Conservation (phyloP, 2,888 invertebrate genomes). For the Smittia aterrima region DNA sequence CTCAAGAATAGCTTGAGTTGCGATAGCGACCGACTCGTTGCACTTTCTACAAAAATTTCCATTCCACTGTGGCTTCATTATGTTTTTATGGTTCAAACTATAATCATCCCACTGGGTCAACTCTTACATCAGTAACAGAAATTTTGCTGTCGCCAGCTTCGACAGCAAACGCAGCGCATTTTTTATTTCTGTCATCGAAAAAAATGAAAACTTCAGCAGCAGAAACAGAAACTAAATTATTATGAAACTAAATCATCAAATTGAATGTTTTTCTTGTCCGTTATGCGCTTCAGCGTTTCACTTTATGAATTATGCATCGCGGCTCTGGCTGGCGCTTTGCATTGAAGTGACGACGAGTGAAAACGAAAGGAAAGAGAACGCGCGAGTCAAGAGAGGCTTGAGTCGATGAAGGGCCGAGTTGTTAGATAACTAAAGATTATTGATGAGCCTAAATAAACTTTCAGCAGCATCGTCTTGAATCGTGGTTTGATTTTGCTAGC, state of each 20-base stretch:
- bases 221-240: neutral
- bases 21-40: too few relatives aligned
- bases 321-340: slow-evolving; percentile 5
- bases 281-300: slow-evolving; percentile 16
- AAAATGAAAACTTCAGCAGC: too few relatives aligned
- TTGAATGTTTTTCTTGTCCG: neutral
- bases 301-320: slow-evolving; percentile 36
- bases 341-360: neutral
- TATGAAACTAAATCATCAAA: slow-evolving; percentile 30
- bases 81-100: too few relatives aligned
- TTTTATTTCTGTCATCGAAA: too few relatives aligned
- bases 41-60: too few relatives aligned
- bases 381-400: too few relatives aligned
- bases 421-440: neutral
- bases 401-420: neutral
- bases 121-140: too few relatives aligned
- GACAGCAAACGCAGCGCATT: too few relatives aligned
- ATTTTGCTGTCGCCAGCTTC: too few relatives aligned
- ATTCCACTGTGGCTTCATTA: too few relatives aligned
- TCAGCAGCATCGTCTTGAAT: neutral
- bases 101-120: too few relatives aligned
- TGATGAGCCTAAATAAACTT: neutral
- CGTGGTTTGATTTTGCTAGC: neutral
- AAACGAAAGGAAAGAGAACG: slow-evolving; percentile 4
- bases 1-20: neutral